Evolutionary conservation across 2,797 vertebrate species (phyloP), one percentile per base, ranked within the genome.

Genomic region (Melanotaenia parkinsoni): DNA sequence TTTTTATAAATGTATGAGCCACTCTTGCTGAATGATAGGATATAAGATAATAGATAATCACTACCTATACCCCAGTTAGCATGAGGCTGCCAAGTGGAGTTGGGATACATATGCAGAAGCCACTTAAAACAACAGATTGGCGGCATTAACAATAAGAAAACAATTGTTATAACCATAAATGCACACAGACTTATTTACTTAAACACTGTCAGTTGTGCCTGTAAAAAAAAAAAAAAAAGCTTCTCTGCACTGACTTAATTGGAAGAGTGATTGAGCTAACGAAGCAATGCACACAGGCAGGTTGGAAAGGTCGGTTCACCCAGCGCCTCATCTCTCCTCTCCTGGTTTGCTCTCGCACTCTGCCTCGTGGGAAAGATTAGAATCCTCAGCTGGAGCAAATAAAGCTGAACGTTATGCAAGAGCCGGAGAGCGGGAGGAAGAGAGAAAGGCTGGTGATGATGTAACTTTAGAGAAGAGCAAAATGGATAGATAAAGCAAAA

Each of bases 371-470:
- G 88, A 90, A 88, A 94, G 93, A 93, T 94, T 91, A 93, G 83
- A 87, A 88, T 91, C 89, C 88, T 92, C 92, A 90, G 91, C 88
- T 91, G 92, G 90, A 90, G 89, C 90, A 91, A 94, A 93, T 94
- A 93, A 93, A 93, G 88, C 91, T 89, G 85, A 77, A 81, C 63
- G 83, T 94, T 95, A 94, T 86, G 92, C 93, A 95, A 94, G 93
- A 88, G 79, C 62, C 54, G 32, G 22, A 63, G 69, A 79, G 72
- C 59, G 73, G 37, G 70, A 83, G 73, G 51, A 32, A 38, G 77
- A 79, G 79, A 81, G 75, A 81, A 43, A 80, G 77, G 75, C 69
- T 70, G 82, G 80, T 82, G 86, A 71, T 92, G 92, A 92, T 91
- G 88, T 92, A 92, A 93, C 89, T 71, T 76, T 65, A 82, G 81